These are phyloP conservation scores for Drosophila rhopaloa DNA, from an alignment of 1,140 invertebrate species.

Conservation along the genomic window DNA sequence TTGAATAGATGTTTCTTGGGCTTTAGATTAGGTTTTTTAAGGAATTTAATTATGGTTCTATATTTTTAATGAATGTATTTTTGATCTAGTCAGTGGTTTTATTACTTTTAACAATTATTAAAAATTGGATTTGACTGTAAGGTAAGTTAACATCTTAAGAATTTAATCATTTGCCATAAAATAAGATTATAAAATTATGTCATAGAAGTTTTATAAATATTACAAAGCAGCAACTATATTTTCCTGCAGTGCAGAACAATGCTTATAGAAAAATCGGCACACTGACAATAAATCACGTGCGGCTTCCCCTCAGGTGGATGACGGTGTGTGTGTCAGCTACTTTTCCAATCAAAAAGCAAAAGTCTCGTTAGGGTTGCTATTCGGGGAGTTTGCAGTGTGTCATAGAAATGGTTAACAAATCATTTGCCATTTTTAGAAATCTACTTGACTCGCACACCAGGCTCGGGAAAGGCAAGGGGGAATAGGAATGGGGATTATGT, in stretches of 20 bases:
- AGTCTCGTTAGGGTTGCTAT: slow-evolving; percentile 44
- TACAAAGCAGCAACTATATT: not conserved
- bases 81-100: too few relatives aligned
- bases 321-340: slow-evolving; percentile 38
- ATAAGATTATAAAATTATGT: too few relatives aligned
- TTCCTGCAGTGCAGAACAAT: slow-evolving; percentile 25
- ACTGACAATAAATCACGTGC: slow-evolving; percentile 77
- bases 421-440: slow-evolving; percentile 79
- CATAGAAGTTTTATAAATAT: too few relatives aligned
- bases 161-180: too few relatives aligned
- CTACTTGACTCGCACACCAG: slow-evolving; percentile 67
- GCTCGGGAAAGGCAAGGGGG: not conserved
- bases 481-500: slow-evolving; percentile 40
- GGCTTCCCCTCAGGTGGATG: slow-evolving; percentile 35
- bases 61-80: too few relatives aligned
- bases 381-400: slow-evolving; percentile 36
- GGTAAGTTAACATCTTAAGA: too few relatives aligned
- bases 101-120: too few relatives aligned
- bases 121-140: too few relatives aligned
- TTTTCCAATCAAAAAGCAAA: slow-evolving; percentile 57
- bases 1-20: too few relatives aligned
- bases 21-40: too few relatives aligned
- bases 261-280: slow-evolving; percentile 50
- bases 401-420: slow-evolving; percentile 64
- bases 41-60: too few relatives aligned